Evolutionary conservation across 2,797 vertebrate species (phyloP).

Genomic region (Helicolenus hilgendorfi): DNA sequence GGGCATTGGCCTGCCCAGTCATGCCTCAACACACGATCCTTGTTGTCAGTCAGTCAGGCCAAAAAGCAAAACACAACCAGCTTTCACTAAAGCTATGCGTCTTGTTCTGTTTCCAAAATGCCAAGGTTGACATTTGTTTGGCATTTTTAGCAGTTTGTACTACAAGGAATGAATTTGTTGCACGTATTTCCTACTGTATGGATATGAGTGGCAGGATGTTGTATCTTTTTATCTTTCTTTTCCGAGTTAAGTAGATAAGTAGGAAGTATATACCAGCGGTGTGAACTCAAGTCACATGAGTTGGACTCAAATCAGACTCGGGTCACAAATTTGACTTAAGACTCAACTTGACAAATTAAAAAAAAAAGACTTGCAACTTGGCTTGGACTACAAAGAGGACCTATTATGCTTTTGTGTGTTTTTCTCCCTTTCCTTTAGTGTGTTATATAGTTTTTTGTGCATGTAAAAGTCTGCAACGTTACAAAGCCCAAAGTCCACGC

Average conservation of each 20-base stretch:
- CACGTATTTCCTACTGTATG: background rate
- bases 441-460: background rate
- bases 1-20: constrained; percentile 53
- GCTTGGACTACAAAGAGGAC: background rate
- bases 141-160: constrained; percentile 26
- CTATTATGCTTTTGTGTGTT: background rate
- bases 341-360: too few species aligned
- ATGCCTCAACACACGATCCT: constrained; percentile 38
- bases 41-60: constrained; percentile 37
- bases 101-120: constrained; percentile 11
- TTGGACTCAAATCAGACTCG: too few species aligned
- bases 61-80: constrained; percentile 41
- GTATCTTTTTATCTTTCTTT: background rate
- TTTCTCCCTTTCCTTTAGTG: background rate
- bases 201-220: background rate
- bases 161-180: constrained; percentile 4
- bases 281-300: background rate
- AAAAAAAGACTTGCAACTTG: background rate
- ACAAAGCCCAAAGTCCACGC: too few species aligned
- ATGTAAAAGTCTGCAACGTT: too few species aligned
- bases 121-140: constrained; percentile 25
- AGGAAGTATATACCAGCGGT: background rate
- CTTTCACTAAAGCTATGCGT: constrained; percentile 29
- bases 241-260: background rate
- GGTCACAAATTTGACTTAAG: too few species aligned